Base-by-base conservation (phyloP, 2,888 invertebrate genomes). In the Heliconius hortense region DNA sequence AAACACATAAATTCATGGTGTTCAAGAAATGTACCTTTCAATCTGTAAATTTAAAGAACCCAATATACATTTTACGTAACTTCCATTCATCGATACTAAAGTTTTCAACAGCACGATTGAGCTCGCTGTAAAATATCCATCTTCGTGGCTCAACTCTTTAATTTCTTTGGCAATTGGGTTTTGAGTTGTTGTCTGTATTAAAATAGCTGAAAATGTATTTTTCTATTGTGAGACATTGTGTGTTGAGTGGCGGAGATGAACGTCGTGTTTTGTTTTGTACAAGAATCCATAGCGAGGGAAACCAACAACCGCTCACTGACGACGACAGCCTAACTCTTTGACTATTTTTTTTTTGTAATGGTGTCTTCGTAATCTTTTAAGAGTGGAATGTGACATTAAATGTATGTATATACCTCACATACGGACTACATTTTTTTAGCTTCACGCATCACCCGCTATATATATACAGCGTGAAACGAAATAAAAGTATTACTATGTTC, bases 101-200 rank as follows among this genome's bases (percentile, higher is more conserved):
- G 39, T 56, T 13, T 39, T 59, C 4, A 76, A 28, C 10, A 78
- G 35, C 18, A 74, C 62, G 2, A 75, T 53, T 0, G 72, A 4
- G 31, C 62, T 67, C 7, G 70, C 60, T 10, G 78, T 71, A 13
- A 76, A 78, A 31, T 56, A 67, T 15, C 76, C 78, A 26, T 71
- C 28, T 15, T 62, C 59, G 0, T 59, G 43, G 15, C 56, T 59
- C 5, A 39, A n/a, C n/a, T 75, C 64, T 15, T 75, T 73, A 1
- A 78, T 73, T 15, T 73, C 59, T 24, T 31, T 21, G 4, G 63
- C 24, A n/a, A 71, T 26, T 21, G 78, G 76, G 31, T 75, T 68
- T 62, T 31, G 35, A 3, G 78, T 76, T 1, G 53, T 63, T 24
- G 62, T 71, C 18, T 26, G 3, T 15, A 35, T 1, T 10, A 31